Percentiles rank a stretch among this genome's conserved stretches.
Conservation (phyloP, 1,140 invertebrate genomes). For the Zeugodacus cucurbitae region DNA sequence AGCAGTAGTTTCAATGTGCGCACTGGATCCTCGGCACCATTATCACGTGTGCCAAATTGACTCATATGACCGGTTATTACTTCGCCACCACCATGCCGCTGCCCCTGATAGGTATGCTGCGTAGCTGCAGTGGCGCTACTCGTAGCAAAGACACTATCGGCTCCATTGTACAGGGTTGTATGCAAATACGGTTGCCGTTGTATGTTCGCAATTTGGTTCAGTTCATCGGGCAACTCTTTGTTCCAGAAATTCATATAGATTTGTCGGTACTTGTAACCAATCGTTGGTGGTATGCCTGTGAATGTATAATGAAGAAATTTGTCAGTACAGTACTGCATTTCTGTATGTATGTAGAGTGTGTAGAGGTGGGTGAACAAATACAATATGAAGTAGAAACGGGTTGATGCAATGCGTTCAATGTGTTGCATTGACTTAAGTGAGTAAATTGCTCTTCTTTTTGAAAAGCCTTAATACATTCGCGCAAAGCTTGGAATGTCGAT, state of each 20-base stretch:
- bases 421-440: background rate
- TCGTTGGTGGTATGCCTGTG: slow-evolving; percentile 75
- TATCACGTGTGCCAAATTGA: slow-evolving; percentile 58
- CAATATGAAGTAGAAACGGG: background rate
- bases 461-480: background rate
- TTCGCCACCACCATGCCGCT: slow-evolving; percentile 48
- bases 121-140: slow-evolving; percentile 10
- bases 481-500: background rate
- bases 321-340: background rate
- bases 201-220: slow-evolving; percentile 67
- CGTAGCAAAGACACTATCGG: background rate
- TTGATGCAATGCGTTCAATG: background rate
- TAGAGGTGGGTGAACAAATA: background rate
- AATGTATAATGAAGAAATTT: slow-evolving; percentile 33
- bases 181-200: slow-evolving; percentile 52
- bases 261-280: slow-evolving; percentile 73
- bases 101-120: slow-evolving; percentile 26
- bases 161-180: slow-evolving; percentile 30
- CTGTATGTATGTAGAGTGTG: background rate
- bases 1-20: slow-evolving; percentile 58
- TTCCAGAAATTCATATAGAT: slow-evolving; percentile 80
- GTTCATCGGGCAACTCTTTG: slow-evolving; percentile 73
- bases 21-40: slow-evolving; percentile 59
- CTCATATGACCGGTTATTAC: slow-evolving; percentile 64
- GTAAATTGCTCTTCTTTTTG: background rate